Percentiles rank a stretch among this genome's conserved stretches.
These are phyloP conservation scores for Denticeps clupeoides DNA, from an alignment of 2,797 vertebrate genomes.

Conservation along the genomic window DNA sequence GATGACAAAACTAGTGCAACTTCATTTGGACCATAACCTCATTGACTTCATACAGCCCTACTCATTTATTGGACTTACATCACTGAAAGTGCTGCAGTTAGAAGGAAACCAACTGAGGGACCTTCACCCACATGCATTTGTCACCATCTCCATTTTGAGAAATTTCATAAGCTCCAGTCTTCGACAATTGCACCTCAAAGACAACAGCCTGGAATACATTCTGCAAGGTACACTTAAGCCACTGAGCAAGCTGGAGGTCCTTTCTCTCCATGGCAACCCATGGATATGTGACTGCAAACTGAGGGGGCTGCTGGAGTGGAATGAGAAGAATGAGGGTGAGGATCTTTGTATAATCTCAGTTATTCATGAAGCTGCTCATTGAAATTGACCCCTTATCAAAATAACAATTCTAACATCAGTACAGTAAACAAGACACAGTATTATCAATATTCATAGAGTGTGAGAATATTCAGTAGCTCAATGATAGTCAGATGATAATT, in stretches of 20 bases:
- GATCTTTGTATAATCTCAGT: neutral
- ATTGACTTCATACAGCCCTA: constrained; percentile 65
- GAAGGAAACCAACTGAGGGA: constrained; percentile 63
- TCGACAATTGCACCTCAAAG: constrained; percentile 61
- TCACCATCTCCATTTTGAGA: constrained; percentile 60
- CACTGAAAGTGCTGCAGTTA: constrained; percentile 65
- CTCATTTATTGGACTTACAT: constrained; percentile 57
- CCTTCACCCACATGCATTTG: constrained; percentile 64
- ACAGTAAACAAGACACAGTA: too few species aligned
- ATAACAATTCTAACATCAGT: too few species aligned
- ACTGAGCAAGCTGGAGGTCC: constrained; percentile 50
- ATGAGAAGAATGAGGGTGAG: constrained; percentile 50
- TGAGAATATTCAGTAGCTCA: too few species aligned
- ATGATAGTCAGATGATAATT: too few species aligned
- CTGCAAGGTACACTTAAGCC: constrained; percentile 42
- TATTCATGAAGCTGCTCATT: too few species aligned
- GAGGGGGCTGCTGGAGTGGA: constrained; percentile 62
- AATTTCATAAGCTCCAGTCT: constrained; percentile 64
- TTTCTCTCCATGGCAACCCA: constrained; percentile 61
- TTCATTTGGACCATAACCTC: constrained; percentile 67
- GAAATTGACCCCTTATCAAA: too few species aligned
- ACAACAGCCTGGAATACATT: constrained; percentile 58
- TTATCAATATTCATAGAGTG: too few species aligned
- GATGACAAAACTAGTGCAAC: constrained; percentile 50
- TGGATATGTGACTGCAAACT: constrained; percentile 68